A percentile compares a stretch with the other conserved stretches of the same genome.
phyloP scores from a whole-genome alignment of 2,797 vertebrate genomes.

The Neopelma chrysocephalum region DNA sequence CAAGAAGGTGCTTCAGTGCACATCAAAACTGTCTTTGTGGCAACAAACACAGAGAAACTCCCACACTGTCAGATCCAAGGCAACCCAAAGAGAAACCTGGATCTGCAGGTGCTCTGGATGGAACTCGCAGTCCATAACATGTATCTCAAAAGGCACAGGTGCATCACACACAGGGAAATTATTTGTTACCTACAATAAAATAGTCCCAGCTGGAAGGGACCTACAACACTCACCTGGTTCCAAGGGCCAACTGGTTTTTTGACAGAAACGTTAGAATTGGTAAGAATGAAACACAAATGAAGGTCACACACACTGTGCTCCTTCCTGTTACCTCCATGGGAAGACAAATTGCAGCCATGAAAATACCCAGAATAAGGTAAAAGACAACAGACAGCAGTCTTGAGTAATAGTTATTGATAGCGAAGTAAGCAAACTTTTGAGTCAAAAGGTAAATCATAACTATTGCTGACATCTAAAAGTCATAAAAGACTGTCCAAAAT shows the following conservation, averaged over 20 bases:
- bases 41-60: neutral
- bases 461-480: neutral
- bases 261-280: neutral
- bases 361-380: neutral
- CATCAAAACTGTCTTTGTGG: neutral
- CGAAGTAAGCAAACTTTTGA: neutral
- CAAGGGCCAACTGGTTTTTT: neutral
- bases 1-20: neutral
- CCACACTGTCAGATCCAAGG: neutral
- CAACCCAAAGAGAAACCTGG: neutral
- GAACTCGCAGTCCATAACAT: accelerated
- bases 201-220: neutral
- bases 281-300: neutral
- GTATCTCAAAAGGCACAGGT: neutral
- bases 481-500: neutral
- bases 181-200: neutral
- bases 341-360: neutral
- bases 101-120: neutral
- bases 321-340: neutral
- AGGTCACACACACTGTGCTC: neutral
- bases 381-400: neutral
- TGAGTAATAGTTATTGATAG: neutral
- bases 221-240: neutral
- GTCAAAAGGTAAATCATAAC: neutral
- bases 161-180: neutral